These are phyloP conservation scores for Sphyrna mokarran DNA, from an alignment of 2,113 vertebrate species.

Conservation along the genomic window DNA sequence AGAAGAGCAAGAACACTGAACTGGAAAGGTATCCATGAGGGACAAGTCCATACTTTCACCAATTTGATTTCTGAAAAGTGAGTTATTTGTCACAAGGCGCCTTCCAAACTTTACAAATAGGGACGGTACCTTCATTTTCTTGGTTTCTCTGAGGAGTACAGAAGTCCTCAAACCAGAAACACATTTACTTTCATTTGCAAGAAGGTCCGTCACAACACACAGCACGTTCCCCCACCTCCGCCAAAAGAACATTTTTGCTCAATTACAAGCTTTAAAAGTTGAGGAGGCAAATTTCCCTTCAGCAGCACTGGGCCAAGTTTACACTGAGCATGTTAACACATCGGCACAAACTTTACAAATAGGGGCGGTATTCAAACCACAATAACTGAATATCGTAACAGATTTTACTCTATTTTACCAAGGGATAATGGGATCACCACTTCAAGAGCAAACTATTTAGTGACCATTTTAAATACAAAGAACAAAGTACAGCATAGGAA, in stretches of 20 bases:
- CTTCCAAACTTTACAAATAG: background rate
- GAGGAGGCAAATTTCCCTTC: background rate
- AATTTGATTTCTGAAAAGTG: background rate
- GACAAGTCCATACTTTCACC: background rate
- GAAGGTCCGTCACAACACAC: background rate
- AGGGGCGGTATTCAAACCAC: background rate
- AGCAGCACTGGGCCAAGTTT: background rate
- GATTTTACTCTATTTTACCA: background rate
- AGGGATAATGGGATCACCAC: background rate
- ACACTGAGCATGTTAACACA: background rate
- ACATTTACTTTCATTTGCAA: background rate
- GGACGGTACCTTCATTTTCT: slow-evolving; percentile 50
- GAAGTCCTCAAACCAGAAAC: background rate
- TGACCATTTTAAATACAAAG: background rate
- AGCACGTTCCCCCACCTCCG: background rate
- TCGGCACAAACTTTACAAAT: background rate
- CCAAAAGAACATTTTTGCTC: no score
- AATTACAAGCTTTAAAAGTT: background rate
- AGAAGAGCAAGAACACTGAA: background rate
- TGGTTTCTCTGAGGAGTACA: slow-evolving; percentile 54
- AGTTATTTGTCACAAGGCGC: background rate
- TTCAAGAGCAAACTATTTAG: background rate
- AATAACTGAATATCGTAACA: background rate
- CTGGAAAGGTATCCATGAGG: background rate
- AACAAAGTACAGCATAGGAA: no score